phyloP scores from a whole-genome alignment of 1,140 invertebrate genomes.

The Heliconius hewitsoni region DNA sequence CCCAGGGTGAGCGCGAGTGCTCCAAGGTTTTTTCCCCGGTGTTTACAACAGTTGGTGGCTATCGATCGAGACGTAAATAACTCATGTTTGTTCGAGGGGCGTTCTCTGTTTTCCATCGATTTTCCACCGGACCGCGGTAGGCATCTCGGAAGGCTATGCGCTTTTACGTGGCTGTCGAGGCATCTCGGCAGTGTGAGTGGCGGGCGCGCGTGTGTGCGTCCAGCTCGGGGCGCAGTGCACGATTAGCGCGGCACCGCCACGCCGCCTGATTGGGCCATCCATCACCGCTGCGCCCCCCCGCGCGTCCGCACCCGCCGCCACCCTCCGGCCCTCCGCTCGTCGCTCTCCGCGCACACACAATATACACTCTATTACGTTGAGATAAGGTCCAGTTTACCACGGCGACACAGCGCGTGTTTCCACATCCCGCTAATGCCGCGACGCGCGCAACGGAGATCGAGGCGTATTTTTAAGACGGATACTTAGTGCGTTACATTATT shows the following conservation, averaged over 20 bases:
- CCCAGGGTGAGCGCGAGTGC: conserved; percentile 51
- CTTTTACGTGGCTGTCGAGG: conserved; percentile 49
- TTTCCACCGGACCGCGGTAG: conserved; percentile 49
- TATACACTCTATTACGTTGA: conserved; percentile 29
- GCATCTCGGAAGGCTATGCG: conserved; percentile 57
- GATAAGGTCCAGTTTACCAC: conserved; percentile 23
- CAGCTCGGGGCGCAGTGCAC: conserved; percentile 66
- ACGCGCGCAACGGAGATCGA: conserved; percentile 70
- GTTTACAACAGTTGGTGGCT: conserved; percentile 75
- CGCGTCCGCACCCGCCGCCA: conserved; percentile 42
- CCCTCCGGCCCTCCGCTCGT: conserved; percentile 44
- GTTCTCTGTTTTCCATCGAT: conserved; percentile 70
- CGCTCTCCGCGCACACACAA: conserved; percentile 22
- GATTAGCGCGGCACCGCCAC: conserved; percentile 72
- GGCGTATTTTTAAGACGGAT: conserved; percentile 77
- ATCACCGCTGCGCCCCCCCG: conserved; percentile 58
- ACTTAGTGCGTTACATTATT: conserved; percentile 78
- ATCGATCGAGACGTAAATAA: conserved; percentile 70
- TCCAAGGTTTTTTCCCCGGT: conserved; percentile 65
- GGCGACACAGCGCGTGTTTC: conserved; percentile 34
- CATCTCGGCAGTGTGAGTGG: conserved; percentile 45
- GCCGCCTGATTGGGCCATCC: conserved; percentile 80
- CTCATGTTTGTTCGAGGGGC: conserved; percentile 61
- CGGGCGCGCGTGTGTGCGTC: conserved; percentile 53
- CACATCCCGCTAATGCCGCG: conserved; percentile 64